phyloP scores from a whole-genome alignment of 2,113 vertebrate species.

The Chionis minor region DNA sequence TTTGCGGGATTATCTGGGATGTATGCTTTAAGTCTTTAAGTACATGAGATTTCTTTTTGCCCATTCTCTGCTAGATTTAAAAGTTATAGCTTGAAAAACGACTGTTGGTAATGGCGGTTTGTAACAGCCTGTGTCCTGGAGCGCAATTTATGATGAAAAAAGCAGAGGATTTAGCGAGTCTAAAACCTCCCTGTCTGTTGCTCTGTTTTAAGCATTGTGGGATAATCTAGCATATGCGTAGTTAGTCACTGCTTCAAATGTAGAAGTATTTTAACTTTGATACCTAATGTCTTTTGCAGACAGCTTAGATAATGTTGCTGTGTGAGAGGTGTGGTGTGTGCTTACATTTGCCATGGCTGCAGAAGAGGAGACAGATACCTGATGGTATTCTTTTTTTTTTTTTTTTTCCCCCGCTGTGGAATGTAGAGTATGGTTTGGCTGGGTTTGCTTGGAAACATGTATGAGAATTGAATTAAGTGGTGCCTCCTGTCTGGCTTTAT shows the following conservation, averaged over 20 bases:
- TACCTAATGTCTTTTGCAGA: constrained; percentile 26
- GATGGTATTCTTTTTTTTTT: neutral
- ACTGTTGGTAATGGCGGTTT: constrained; percentile 4
- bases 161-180: constrained; percentile 3
- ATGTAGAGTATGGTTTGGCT: fast-evolving
- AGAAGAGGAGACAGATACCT: neutral
- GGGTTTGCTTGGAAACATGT: neutral
- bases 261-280: neutral
- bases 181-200: neutral
- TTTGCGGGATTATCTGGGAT: constrained; percentile 29
- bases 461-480: fast-evolving
- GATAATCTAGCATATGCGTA: neutral
- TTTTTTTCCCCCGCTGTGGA: neutral
- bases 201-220: constrained; percentile 6
- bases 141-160: constrained; percentile 1
- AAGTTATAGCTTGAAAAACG: constrained; percentile 15
- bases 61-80: neutral
- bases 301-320: neutral
- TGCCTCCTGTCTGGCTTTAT: neutral
- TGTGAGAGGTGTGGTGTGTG: neutral
- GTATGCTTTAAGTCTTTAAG: neutral
- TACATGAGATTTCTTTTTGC: constrained; percentile 24
- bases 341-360: neutral
- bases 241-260: neutral
- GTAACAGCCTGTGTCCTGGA: neutral